Evolutionary conservation across 2,888 invertebrate species (phyloP).

Genomic region (Aphodius granarius): DNA sequence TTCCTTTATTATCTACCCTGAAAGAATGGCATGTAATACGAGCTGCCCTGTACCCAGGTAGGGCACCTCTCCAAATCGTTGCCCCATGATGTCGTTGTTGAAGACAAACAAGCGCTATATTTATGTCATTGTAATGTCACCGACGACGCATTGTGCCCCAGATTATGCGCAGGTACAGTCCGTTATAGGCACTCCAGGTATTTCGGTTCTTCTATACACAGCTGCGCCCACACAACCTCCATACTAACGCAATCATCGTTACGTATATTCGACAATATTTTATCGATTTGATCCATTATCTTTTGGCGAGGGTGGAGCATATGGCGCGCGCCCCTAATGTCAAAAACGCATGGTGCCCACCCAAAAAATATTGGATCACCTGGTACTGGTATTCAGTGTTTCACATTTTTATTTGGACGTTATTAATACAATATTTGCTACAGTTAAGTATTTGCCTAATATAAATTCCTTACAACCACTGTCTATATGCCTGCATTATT

Average conservation of each 20-base stretch:
- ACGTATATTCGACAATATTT: not conserved
- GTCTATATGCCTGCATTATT: too few species aligned
- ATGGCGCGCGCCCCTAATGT: not conserved
- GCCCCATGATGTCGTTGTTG: conserved; percentile 9
- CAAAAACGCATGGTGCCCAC: too few species aligned
- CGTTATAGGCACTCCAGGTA: conserved; percentile 24
- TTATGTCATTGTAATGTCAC: conserved; percentile 55
- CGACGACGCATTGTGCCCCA: conserved; percentile 46
- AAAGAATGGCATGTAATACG: not conserved
- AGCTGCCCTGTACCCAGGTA: not conserved
- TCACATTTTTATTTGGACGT: too few species aligned
- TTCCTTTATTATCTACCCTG: not conserved
- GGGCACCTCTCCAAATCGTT: not conserved
- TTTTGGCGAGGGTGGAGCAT: not conserved
- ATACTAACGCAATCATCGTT: not conserved
- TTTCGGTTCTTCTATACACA: conserved; percentile 20
- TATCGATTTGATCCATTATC: not conserved
- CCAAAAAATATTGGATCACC: too few species aligned
- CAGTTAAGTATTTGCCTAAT: too few species aligned
- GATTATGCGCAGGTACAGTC: conserved; percentile 38
- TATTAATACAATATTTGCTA: too few species aligned
- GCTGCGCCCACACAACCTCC: not conserved
- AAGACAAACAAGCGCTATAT: conserved; percentile 53
- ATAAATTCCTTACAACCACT: too few species aligned
- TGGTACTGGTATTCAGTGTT: too few species aligned